Conservation (phyloP, 2,113 vertebrate species). For the Vombatus ursinus region DNA sequence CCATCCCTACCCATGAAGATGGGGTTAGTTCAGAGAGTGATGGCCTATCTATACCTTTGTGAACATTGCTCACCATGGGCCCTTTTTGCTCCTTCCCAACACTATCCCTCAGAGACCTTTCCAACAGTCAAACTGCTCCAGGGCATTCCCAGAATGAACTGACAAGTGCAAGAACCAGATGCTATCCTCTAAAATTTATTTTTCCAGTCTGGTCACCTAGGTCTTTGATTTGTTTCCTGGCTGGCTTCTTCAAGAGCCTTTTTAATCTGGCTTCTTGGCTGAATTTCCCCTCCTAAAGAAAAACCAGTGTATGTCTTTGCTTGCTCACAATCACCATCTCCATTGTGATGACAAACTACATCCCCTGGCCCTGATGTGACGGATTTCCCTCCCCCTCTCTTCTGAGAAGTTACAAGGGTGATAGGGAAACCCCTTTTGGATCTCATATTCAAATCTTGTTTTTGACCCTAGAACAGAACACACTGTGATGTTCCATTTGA, state of each 20-base stretch:
- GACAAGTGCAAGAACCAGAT: slow-evolving; percentile 76
- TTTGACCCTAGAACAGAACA: slow-evolving; percentile 61
- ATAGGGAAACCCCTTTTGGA: slow-evolving; percentile 54
- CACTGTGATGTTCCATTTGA: slow-evolving; percentile 70
- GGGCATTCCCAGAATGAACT: slow-evolving; percentile 66
- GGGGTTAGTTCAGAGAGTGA: not conserved
- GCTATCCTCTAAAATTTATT: slow-evolving; percentile 69
- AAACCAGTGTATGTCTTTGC: slow-evolving; percentile 57
- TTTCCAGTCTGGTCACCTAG: slow-evolving; percentile 72
- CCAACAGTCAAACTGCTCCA: slow-evolving; percentile 36
- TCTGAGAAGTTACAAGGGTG: slow-evolving; percentile 60
- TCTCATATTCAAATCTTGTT: slow-evolving; percentile 61
- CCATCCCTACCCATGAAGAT: not conserved
- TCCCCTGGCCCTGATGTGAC: slow-evolving; percentile 37
- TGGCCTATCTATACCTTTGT: slow-evolving; percentile 4
- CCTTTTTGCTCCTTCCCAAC: slow-evolving; percentile 52
- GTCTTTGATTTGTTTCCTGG: slow-evolving; percentile 74
- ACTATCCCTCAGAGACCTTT: not conserved
- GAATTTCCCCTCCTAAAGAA: slow-evolving; percentile 62
- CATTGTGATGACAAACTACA: slow-evolving; percentile 60
- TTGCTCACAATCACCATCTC: slow-evolving; percentile 64
- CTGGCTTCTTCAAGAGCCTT: slow-evolving; percentile 69
- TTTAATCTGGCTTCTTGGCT: slow-evolving; percentile 74
- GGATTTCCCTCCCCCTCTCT: slow-evolving; percentile 60
- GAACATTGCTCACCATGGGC: slow-evolving; percentile 11